phyloP scores from a whole-genome alignment of 2,113 vertebrate genomes.

The Larimichthys polyactis region DNA sequence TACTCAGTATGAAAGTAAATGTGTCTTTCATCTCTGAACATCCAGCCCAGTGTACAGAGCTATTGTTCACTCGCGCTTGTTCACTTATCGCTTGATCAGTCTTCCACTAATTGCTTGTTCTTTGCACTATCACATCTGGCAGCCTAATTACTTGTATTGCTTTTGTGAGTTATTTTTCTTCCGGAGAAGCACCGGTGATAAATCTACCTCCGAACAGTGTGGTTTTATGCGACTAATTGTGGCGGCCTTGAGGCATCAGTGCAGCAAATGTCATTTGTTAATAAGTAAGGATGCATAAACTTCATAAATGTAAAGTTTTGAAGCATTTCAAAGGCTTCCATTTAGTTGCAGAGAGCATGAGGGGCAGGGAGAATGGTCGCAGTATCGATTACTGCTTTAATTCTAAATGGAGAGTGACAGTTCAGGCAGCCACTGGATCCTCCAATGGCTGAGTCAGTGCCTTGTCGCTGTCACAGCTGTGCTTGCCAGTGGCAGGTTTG shows the following conservation, averaged over 20 bases:
- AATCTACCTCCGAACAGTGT: conserved; percentile 32
- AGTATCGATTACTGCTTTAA: conserved; percentile 73
- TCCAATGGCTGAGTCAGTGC: conserved; percentile 73
- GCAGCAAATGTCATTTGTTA: conserved; percentile 38
- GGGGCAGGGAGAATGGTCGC: conserved; percentile 40
- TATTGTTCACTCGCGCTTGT: background rate
- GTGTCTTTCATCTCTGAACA: background rate
- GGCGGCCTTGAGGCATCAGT: conserved; percentile 21
- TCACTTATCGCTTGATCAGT: conserved; percentile 54
- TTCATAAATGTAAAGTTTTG: background rate
- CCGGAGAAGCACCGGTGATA: conserved; percentile 47
- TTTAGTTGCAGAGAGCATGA: conserved; percentile 14
- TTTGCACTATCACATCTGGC: conserved; percentile 55
- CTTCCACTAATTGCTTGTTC: conserved; percentile 59
- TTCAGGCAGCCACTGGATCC: conserved; percentile 60
- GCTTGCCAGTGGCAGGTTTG: conserved; percentile 73
- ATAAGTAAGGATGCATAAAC: conserved; percentile 9
- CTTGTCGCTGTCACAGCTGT: conserved; percentile 70
- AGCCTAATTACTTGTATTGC: conserved; percentile 60
- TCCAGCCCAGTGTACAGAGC: background rate
- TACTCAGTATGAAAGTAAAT: background rate
- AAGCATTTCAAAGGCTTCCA: background rate
- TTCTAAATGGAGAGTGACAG: conserved; percentile 74
- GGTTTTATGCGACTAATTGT: conserved; percentile 37
- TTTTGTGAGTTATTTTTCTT: conserved; percentile 54